phyloP scores from a whole-genome alignment of 2,888 invertebrate species.

The Odontocolon sp. region DNA sequence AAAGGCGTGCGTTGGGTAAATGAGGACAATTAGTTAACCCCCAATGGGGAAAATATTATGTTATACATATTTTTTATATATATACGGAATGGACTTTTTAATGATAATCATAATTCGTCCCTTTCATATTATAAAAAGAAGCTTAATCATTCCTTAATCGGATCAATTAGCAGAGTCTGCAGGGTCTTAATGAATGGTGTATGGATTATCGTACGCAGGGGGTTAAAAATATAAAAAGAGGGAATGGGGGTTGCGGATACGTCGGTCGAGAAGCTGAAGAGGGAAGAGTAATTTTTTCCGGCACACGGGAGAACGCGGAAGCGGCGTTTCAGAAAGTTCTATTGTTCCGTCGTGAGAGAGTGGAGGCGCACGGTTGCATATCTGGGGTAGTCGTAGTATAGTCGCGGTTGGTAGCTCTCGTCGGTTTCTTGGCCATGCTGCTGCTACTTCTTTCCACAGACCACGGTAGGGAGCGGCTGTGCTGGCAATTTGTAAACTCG shows the following conservation, averaged over 20 bases:
- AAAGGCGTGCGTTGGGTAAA: conserved; percentile 57
- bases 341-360: conserved; percentile 52
- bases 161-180: neutral
- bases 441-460: conserved; percentile 3
- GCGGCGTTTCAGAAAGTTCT: conserved; percentile 56
- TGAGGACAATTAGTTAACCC: conserved; percentile 56
- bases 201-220: neutral
- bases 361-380: conserved; percentile 52
- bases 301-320: conserved; percentile 47
- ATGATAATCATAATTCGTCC: conserved; percentile 51
- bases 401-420: neutral
- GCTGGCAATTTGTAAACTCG: conserved; percentile 64
- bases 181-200: neutral
- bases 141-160: neutral
- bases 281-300: conserved; percentile 50
- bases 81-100: conserved; percentile 50
- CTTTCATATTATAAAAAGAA: conserved; percentile 13
- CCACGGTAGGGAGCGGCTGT: conserved; percentile 1
- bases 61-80: conserved; percentile 28
- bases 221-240: neutral
- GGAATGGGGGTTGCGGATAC: neutral
- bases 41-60: neutral
- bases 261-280: conserved; percentile 2
- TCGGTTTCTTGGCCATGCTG: conserved; percentile 39
- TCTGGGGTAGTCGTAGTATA: conserved; percentile 33